Conservation (phyloP, 1,140 invertebrate genomes). For the Myzus persicae region DNA sequence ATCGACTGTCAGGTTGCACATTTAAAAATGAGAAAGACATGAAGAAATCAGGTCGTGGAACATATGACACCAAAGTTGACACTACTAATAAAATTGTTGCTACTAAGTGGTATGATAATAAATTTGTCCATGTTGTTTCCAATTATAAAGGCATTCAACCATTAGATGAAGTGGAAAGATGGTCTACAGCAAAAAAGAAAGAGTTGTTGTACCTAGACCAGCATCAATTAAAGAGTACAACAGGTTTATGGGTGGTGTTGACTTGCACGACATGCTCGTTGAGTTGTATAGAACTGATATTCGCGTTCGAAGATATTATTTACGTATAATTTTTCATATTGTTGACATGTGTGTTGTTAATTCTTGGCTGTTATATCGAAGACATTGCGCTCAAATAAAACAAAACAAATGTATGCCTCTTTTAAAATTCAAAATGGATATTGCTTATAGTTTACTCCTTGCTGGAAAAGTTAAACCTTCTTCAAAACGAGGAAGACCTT, state of each 20-base stretch:
- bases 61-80: conserved; percentile 56
- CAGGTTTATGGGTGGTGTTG: conserved; percentile 59
- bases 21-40: conserved; percentile 59
- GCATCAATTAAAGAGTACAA: conserved; percentile 65
- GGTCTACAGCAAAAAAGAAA: conserved; percentile 61
- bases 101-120: conserved; percentile 66
- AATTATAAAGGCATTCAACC: conserved; percentile 64
- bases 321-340: conserved; percentile 57
- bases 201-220: conserved; percentile 64
- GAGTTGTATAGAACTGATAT: conserved; percentile 44
- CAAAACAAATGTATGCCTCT: neutral
- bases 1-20: conserved; percentile 55
- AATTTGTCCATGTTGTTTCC: conserved; percentile 64
- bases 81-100: conserved; percentile 61
- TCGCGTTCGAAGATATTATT: conserved; percentile 23
- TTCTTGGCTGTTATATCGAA: conserved; percentile 21
- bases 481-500: neutral
- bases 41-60: conserved; percentile 54
- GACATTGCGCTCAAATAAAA: conserved; percentile 1
- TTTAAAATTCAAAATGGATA: neutral
- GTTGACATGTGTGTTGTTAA: conserved; percentile 59
- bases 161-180: conserved; percentile 62
- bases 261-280: conserved; percentile 60
- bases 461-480: neutral
- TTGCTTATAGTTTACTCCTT: neutral